Base-by-base conservation (phyloP, 1,140 invertebrate species). In the Anoplolepis gracilipes region DNA sequence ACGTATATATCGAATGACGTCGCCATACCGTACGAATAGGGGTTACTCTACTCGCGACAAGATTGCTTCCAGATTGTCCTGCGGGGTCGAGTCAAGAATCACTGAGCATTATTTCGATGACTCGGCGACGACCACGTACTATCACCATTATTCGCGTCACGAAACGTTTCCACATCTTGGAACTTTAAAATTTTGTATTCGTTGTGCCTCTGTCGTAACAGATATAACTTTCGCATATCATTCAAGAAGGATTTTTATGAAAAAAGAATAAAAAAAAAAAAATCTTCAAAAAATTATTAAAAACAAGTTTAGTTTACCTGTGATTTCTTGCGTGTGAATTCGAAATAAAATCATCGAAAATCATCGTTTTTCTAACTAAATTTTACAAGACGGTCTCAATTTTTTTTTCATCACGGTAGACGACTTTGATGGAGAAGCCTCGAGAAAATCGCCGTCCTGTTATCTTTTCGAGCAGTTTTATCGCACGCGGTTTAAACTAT, bases 1-100 rank as follows among this genome's bases (percentile, higher is more conserved):
- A 64, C 46, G 13, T 64, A 75, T 64, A 75, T 61, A 62, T 36
- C 30, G 55, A 76, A 84, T 53, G 42, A 76, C 4, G 46, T 16
- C 59, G 70, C 70, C 6, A 25, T 53, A n/a, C 30, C 33, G 22
- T 49, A 39, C 65, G 65, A 81, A 22, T 42, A 42, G 16, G 46
- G 46, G 16, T 49, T 6, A 49, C 46, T 49, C 4, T 49, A 49
- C 16, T 49, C 16, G 5, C 2, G 13, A 5, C 3, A 16, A 1
- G 39, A 42, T 11, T 11, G 39, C 39, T 42, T 11, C 16, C 33
- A 42, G 36, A 59, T 61, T 82, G 55, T 72, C n/a, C 13, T 30
- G 53, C 46, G 25, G 11, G n/a, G 6, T 46, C 33, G 77, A 19
- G 19, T 25, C 49, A 16, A 36, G 8, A 6, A 49, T 72, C 25